Conservation (phyloP, 2,888 invertebrate genomes). For the Drosophila neutralis region DNA sequence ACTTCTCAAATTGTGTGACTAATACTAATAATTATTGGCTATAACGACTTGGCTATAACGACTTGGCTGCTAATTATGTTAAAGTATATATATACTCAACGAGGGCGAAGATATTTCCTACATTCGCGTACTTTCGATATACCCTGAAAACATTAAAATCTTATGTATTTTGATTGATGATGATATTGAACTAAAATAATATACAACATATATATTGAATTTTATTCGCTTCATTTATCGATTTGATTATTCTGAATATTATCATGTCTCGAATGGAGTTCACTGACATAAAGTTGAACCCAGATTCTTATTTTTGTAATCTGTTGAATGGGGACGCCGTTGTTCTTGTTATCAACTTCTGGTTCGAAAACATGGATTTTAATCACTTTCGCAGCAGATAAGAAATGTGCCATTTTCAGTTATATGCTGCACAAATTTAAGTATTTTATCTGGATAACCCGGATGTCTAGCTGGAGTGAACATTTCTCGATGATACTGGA, state of each 20-base stretch:
- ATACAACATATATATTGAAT: background rate
- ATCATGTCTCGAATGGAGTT: background rate
- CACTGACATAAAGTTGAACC: background rate
- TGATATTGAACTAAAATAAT: background rate
- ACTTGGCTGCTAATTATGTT: background rate
- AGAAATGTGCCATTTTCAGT: no score
- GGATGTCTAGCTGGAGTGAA: no score
- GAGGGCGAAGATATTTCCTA: background rate
- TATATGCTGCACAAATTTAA: no score
- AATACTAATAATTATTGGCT: background rate
- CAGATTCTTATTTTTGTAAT: background rate
- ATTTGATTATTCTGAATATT: background rate
- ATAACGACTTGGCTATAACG: background rate
- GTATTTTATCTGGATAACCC: no score
- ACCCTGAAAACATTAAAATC: background rate
- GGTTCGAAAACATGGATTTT: background rate
- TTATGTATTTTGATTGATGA: background rate
- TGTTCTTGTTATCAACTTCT: background rate
- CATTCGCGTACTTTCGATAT: background rate
- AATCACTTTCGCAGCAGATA: background rate
- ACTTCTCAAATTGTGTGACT: background rate
- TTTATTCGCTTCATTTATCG: background rate
- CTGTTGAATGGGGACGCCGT: background rate
- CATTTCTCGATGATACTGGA: no score
- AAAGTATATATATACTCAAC: background rate